Percentiles rank a stretch among this genome's conserved stretches.
These are phyloP conservation scores for Vanacampus margaritifer DNA, from an alignment of 2,113 vertebrate genomes.

Conservation along the genomic window DNA sequence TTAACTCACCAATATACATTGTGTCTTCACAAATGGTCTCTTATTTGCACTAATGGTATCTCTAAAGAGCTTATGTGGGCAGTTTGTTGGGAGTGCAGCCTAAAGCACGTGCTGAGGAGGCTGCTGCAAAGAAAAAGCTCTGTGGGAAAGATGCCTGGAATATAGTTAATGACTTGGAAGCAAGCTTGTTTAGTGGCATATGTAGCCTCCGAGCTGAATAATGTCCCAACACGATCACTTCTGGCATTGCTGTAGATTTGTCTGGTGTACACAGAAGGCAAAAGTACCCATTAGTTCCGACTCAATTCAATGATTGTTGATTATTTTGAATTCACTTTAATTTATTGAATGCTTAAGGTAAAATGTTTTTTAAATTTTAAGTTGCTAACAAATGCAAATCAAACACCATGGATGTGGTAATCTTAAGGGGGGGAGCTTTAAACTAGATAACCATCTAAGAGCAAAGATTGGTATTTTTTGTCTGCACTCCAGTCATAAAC, in stretches of 20 bases:
- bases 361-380: too few relatives aligned
- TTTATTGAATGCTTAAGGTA: too few relatives aligned
- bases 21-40: constrained; percentile 46
- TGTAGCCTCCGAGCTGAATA: constrained; percentile 30
- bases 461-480: too few relatives aligned
- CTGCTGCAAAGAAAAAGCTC: constrained; percentile 17
- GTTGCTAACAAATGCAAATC: too few relatives aligned
- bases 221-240: constrained; percentile 28
- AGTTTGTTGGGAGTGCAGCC: constrained; percentile 31
- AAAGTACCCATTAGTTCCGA: too few relatives aligned
- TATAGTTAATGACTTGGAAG: constrained; percentile 46
- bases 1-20: constrained; percentile 55
- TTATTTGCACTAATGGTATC: constrained; percentile 45
- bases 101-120: constrained; percentile 3
- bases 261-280: constrained; percentile 3
- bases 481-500: too few relatives aligned
- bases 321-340: too few relatives aligned
- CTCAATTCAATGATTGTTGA: too few relatives aligned
- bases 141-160: constrained; percentile 21
- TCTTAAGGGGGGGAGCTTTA: too few relatives aligned
- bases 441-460: too few relatives aligned
- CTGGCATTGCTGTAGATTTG: constrained; percentile 15
- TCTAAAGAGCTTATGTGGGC: constrained; percentile 46
- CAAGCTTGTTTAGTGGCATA: constrained; percentile 31
- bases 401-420: too few relatives aligned